Evolutionary conservation across 2,113 vertebrate species (phyloP).

Genomic region (Grammomys dolichurus): DNA sequence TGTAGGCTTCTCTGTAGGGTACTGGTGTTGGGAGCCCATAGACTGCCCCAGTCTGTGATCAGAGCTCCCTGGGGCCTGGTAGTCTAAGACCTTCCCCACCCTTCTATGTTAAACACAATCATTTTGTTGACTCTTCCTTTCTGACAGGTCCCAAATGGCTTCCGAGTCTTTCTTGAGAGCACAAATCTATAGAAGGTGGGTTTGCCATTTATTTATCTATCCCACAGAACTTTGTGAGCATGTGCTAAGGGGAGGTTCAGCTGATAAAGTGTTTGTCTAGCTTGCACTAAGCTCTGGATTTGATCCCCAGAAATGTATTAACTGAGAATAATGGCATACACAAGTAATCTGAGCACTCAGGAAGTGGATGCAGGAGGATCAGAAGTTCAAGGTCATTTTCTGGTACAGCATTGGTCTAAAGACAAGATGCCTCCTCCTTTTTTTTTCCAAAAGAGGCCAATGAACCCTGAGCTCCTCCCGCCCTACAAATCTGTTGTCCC

Average conservation of each 20-base stretch:
- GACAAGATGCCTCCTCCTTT: neutral
- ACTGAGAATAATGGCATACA: neutral
- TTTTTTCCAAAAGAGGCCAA: neutral
- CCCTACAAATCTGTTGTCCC: neutral
- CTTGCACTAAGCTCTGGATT: neutral
- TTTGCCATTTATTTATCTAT: neutral
- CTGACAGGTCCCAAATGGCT: neutral
- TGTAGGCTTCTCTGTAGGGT: neutral
- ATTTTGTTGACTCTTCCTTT: neutral
- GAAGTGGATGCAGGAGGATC: neutral
- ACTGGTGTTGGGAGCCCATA: neutral
- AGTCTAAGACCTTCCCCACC: neutral
- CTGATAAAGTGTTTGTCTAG: neutral
- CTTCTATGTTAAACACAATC: neutral
- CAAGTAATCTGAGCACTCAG: neutral
- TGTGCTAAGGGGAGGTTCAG: neutral
- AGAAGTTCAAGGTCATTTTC: neutral
- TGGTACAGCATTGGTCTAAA: neutral
- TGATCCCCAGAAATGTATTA: neutral
- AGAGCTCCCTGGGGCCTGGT: neutral
- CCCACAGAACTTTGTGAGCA: neutral
- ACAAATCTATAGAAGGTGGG: neutral
- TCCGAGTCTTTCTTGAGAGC: constrained; percentile 32
- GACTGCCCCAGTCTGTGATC: neutral
- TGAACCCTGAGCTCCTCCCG: neutral